Conservation (phyloP, 2,113 vertebrate genomes). For the Chaenocephalus aceratus region DNA sequence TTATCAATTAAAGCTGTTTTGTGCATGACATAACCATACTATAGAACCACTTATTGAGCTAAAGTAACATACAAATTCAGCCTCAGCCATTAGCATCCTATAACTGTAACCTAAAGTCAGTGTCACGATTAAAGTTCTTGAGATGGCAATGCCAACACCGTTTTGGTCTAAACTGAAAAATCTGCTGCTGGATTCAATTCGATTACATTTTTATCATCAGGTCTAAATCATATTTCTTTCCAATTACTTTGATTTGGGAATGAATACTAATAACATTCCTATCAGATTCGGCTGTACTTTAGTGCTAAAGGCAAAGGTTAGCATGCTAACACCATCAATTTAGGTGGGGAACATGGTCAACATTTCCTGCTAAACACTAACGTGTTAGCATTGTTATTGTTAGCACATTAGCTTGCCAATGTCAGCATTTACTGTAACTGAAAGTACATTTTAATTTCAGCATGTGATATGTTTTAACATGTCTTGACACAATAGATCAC, state of each 20-base stretch:
- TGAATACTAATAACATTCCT: background rate
- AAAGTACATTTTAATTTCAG: background rate
- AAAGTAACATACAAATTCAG: background rate
- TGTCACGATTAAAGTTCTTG: background rate
- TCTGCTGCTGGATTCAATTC: background rate
- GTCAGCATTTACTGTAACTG: background rate
- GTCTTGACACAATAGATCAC: no score
- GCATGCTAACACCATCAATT: background rate
- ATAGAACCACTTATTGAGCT: background rate
- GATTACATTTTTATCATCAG: background rate
- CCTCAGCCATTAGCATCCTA: background rate
- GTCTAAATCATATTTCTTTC: background rate
- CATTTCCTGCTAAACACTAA: background rate
- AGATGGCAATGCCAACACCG: background rate
- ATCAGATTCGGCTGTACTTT: background rate
- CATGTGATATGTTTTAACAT: no score
- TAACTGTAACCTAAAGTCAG: background rate
- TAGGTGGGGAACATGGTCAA: no score
- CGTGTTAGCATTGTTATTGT: background rate
- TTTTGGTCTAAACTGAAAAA: constrained; percentile 3
- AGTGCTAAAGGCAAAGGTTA: background rate
- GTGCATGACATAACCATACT: background rate
- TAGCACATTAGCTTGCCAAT: background rate
- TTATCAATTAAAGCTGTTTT: background rate
- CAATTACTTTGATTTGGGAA: background rate